Conservation (phyloP, 2,797 vertebrate species). For the Pristis pectinata region DNA sequence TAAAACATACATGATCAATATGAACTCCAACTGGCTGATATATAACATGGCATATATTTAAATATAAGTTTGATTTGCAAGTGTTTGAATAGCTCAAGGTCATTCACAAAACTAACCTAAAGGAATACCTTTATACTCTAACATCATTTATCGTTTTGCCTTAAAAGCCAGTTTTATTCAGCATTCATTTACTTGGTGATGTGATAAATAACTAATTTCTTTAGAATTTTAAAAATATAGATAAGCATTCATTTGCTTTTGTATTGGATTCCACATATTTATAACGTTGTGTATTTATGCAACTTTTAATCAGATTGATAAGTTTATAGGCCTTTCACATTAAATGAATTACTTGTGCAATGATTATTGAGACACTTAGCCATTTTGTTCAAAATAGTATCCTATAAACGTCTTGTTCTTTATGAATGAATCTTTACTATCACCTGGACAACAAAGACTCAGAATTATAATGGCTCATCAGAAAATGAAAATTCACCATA, state of each 20-base stretch:
- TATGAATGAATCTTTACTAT: not conserved
- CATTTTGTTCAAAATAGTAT: not conserved
- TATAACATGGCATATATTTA: not conserved
- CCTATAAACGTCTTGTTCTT: not conserved
- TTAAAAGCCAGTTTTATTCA: not conserved
- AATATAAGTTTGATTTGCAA: not conserved
- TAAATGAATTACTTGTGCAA: not conserved
- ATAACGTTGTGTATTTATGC: no score
- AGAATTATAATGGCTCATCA: not conserved
- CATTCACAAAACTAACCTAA: not conserved
- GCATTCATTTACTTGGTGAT: not conserved
- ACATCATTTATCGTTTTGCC: not conserved
- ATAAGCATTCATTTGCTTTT: not conserved
- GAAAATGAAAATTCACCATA: not conserved
- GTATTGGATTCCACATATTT: no score
- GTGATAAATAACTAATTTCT: not conserved
- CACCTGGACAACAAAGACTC: not conserved
- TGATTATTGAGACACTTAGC: not conserved
- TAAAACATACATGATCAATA: not conserved
- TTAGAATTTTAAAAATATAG: not conserved
- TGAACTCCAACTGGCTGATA: not conserved
- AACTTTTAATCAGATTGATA: not conserved
- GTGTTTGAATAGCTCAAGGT: constrained; percentile 16
- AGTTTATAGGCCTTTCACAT: not conserved
- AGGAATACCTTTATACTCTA: not conserved